Conservation (phyloP, 2,797 vertebrate species). For the Ptychadena robeensis region DNA sequence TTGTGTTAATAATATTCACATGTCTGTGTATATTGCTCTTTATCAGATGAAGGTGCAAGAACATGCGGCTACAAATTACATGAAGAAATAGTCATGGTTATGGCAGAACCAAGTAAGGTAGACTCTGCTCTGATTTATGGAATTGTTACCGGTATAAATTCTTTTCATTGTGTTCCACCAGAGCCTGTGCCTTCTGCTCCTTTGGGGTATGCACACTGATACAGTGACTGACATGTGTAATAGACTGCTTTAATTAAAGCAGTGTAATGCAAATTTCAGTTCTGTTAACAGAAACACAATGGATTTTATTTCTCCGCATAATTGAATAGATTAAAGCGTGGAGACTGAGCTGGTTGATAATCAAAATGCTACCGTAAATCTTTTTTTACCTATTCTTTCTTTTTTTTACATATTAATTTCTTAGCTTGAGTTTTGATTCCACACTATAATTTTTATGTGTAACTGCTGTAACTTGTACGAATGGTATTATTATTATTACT, state of each 20-base stretch:
- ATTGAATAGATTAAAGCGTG: constrained; percentile 56
- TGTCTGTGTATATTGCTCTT: constrained; percentile 37
- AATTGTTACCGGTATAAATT: constrained; percentile 76
- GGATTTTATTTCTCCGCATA: constrained; percentile 51
- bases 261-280: constrained; percentile 76
- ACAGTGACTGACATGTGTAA: constrained; percentile 73
- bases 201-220: constrained; percentile 71
- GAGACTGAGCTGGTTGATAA: constrained; percentile 28
- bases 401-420: constrained; percentile 26
- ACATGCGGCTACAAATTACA: constrained; percentile 52
- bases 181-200: constrained; percentile 70
- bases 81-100: constrained; percentile 60
- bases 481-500: not conserved
- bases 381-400: not conserved
- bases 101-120: constrained; percentile 66
- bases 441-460: not conserved
- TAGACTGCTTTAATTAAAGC: constrained; percentile 80
- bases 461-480: not conserved
- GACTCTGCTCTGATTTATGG: constrained; percentile 72
- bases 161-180: constrained; percentile 78
- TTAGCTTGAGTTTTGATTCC: not conserved
- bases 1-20: constrained; percentile 30
- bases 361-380: constrained; percentile 14
- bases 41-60: constrained; percentile 37
- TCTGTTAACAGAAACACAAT: constrained; percentile 77